phyloP scores from a whole-genome alignment of 2,113 vertebrate genomes.

The Synchiropus splendidus region DNA sequence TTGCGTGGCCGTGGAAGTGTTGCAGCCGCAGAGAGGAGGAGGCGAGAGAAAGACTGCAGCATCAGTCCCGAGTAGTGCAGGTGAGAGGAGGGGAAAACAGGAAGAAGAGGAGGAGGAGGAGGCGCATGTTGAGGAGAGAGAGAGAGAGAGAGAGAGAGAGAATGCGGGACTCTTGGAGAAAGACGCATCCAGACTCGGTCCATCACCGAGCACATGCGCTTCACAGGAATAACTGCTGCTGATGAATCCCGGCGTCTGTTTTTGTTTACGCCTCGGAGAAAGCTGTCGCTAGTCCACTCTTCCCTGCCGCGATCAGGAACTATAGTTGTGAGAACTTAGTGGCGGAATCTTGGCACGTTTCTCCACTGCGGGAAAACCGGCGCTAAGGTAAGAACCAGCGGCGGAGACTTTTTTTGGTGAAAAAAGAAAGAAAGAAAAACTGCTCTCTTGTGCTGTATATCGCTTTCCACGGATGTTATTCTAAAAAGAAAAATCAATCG shows the following conservation, averaged over 20 bases:
- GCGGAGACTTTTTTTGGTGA: slow-evolving; percentile 21
- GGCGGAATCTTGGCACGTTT: slow-evolving; percentile 62
- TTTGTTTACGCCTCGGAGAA: no score
- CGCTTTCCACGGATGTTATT: slow-evolving; percentile 13
- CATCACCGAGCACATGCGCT: slow-evolving; percentile 32
- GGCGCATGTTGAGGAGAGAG: slow-evolving; percentile 42
- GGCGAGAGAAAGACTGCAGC: slow-evolving; percentile 78
- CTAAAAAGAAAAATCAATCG: no score
- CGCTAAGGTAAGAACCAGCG: slow-evolving; percentile 43
- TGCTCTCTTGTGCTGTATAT: slow-evolving; percentile 13
- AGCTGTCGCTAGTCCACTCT: no score
- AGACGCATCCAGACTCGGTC: slow-evolving; percentile 60
- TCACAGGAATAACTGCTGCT: slow-evolving; percentile 34
- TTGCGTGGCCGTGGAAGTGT: slow-evolving; percentile 63
- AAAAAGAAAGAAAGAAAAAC: slow-evolving; percentile 2
- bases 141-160: slow-evolving; percentile 82
- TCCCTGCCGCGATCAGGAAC: no score
- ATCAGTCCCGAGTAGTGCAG: slow-evolving; percentile 90
- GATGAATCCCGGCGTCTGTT: not conserved
- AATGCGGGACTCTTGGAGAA: slow-evolving; percentile 81
- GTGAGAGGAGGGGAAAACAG: slow-evolving; percentile 69
- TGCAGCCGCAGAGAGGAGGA: slow-evolving; percentile 61
- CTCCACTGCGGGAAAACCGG: slow-evolving; percentile 57
- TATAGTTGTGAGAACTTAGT: slow-evolving; percentile 34
- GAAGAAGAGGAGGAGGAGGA: slow-evolving; percentile 39